phyloP scores from a whole-genome alignment of 2,888 invertebrate species.

The Rhagium mordax region DNA sequence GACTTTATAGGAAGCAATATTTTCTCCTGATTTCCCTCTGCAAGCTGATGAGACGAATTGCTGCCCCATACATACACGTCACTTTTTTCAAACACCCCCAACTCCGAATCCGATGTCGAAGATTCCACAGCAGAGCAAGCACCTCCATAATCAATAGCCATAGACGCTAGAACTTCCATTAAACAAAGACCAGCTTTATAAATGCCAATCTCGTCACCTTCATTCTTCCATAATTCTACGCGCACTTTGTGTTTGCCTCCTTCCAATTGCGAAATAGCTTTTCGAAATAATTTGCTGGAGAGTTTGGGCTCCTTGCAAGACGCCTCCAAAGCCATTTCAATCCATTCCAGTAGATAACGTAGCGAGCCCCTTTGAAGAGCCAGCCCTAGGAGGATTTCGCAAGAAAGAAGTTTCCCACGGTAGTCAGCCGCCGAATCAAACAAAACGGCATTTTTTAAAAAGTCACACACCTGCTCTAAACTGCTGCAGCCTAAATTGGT shows the following conservation, averaged over 20 bases:
- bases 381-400: conserved; percentile 73
- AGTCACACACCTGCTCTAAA: conserved; percentile 72
- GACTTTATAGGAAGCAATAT: conserved; percentile 74
- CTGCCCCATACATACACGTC: conserved; percentile 79
- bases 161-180: conserved; percentile 71
- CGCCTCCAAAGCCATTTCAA: conserved; percentile 74
- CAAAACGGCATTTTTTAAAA: conserved; percentile 72
- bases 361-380: conserved; percentile 76
- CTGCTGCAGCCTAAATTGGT: conserved; percentile 72
- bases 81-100: conserved; percentile 65
- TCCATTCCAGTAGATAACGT: conserved; percentile 76
- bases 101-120: conserved; percentile 51
- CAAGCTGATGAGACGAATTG: conserved; percentile 77
- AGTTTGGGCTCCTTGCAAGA: conserved; percentile 50
- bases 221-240: conserved; percentile 42
- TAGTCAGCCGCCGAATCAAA: conserved; percentile 71
- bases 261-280: conserved; percentile 61
- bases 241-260: conserved; percentile 55
- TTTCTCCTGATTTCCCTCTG: conserved; percentile 76
- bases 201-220: conserved; percentile 61
- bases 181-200: conserved; percentile 73
- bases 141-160: conserved; percentile 69
- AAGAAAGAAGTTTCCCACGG: conserved; percentile 67
- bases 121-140: conserved; percentile 61
- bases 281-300: conserved; percentile 63